Evolutionary conservation across 1,140 invertebrate species (phyloP), one percentile per base, ranked within the genome.

Genomic region (Rhagoletis pomonella): DNA sequence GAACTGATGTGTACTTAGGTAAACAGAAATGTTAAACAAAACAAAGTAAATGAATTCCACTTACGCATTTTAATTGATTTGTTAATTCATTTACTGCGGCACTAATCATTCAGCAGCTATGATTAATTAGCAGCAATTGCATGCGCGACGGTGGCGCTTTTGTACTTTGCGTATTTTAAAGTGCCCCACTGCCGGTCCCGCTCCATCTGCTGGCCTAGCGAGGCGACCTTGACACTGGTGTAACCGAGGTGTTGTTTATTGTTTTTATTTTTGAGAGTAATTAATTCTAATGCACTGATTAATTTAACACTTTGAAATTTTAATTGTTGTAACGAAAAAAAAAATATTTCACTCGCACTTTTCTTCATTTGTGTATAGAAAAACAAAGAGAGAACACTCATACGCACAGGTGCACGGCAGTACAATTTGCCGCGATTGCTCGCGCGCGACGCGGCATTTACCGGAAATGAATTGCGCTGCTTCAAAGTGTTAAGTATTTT

Each of bases 1-100:
- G 17, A 62, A 12, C 60, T 62, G 12, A 29, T 6, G 7, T 55
- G 2, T 69, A 69, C 17, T 42, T 44, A 19, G 10, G 39, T 14
- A 44, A 44, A 14, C 44, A 19, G 3, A 50, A 19, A 19, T 77
- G 4, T 77, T n/a, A 19, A 39, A 2, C 17, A 50, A n/a, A 47
- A 3, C 17, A 47, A 55, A 55, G 73, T 73, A 81, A 81, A 81
- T 29, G 14, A 10, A 55, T 58, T 4, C 6, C 44, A 81, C 73
- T 81, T 81, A 81, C 73, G 73, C 73, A 81, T 55, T 81, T 81
- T 55, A 81, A 81, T 81, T 81, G 47, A 81, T 55, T n/a, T 81
- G 73, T 81, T 81, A 81, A 81, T 81, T 58, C 73, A 55, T 81
- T 81, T 81, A 47, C 50, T 55, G 44, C 19, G 73, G n/a, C 47